These are phyloP conservation scores for Eulacestoma nigropectus DNA, from an alignment of 2,113 vertebrate genomes.

Conservation along the genomic window DNA sequence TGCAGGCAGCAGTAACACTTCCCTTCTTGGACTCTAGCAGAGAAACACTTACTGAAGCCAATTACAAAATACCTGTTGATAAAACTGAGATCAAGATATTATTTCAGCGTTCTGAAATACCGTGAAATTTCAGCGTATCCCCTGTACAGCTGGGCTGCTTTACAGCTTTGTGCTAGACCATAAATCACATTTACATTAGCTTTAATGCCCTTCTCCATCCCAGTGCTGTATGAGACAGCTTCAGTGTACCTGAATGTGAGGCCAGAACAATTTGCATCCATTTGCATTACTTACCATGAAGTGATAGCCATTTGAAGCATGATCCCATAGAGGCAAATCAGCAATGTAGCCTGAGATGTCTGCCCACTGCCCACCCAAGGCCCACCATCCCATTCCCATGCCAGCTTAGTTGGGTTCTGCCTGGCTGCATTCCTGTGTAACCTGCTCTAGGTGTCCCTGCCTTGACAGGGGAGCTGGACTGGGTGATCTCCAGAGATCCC, in stretches of 20 bases:
- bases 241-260: neutral
- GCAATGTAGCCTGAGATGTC: neutral
- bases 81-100: neutral
- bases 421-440: neutral
- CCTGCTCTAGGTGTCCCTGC: neutral
- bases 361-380: neutral
- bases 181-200: neutral
- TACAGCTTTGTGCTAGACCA: neutral
- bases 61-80: neutral
- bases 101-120: neutral
- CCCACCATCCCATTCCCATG: neutral
- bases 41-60: neutral
- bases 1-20: neutral
- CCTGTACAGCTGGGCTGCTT: neutral
- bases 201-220: neutral
- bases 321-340: neutral
- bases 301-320: neutral
- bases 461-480: neutral
- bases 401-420: neutral
- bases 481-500: neutral
- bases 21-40: neutral
- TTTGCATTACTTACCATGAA: neutral
- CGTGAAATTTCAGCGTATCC: too few relatives aligned
- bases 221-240: neutral
- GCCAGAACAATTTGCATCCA: neutral